Evolutionary conservation across 2,797 vertebrate species (phyloP).

Genomic region (Apodemus agrarius): DNA sequence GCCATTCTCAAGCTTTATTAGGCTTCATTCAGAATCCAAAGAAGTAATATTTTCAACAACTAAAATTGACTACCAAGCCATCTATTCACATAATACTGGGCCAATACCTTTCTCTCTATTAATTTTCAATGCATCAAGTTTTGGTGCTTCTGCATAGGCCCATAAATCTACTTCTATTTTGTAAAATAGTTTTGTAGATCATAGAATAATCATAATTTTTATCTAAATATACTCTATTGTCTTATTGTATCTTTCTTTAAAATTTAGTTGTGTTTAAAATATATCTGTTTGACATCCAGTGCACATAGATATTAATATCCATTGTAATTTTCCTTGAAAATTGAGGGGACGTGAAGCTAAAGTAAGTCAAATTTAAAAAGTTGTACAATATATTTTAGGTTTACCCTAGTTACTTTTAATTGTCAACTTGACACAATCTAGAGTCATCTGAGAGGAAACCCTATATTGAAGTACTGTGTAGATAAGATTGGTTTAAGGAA

Average conservation of each 20-base stretch:
- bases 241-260: background rate
- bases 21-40: background rate
- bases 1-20: conserved; percentile 27
- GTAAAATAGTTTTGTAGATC: background rate
- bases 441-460: background rate
- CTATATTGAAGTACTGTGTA: background rate
- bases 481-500: background rate
- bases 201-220: background rate
- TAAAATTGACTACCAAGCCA: conserved; percentile 46
- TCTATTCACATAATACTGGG: background rate
- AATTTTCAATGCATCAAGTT: background rate
- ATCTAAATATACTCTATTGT: background rate
- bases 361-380: background rate
- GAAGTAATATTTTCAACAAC: background rate
- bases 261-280: background rate
- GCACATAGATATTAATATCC: background rate
- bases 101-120: conserved; percentile 43
- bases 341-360: no score
- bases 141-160: background rate
- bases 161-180: background rate
- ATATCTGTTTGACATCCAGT: background rate
- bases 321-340: background rate
- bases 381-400: background rate
- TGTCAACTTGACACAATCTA: background rate
- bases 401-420: background rate